phyloP scores from a whole-genome alignment of 2,113 vertebrate genomes.

The human (Homo sapiens) region GRCh38 chr9:106317001-106317500 shows the following conservation, averaged over 20 bases:
- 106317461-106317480: neutral
- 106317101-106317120: neutral
- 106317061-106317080: neutral
- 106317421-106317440: neutral
- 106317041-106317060: neutral
- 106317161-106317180: neutral
- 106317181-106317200: neutral
- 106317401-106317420: neutral
- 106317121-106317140: neutral
- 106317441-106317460: constrained; percentile 2
- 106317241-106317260: neutral
- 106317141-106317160: neutral
- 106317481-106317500: neutral
- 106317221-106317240: neutral
- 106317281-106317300: neutral
- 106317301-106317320: neutral
- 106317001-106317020: neutral
- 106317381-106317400: neutral
- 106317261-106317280: neutral
- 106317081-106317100: neutral
- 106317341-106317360: neutral
- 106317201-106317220: neutral
- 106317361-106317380: neutral
- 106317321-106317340: neutral
- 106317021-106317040: neutral